Evolutionary conservation across 2,888 invertebrate species (phyloP).

Genomic region (Atherix ibis): DNA sequence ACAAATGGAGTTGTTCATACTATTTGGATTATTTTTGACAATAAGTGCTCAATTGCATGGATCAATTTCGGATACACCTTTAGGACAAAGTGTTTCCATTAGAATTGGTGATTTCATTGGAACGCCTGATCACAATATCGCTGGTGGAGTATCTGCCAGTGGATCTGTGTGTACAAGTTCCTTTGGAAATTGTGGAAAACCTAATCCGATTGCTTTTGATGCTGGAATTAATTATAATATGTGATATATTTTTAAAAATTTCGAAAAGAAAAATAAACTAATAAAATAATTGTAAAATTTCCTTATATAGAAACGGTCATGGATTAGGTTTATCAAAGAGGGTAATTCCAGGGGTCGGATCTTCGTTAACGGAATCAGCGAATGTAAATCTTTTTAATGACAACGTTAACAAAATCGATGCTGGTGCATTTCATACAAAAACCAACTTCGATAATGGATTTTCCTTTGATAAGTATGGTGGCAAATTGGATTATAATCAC

Average conservation of each 20-base stretch:
- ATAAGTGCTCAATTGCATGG: conserved; percentile 11
- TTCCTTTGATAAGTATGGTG: conserved; percentile 19
- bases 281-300: conserved; percentile 1
- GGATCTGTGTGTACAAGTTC: too few species aligned
- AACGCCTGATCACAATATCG: conserved; percentile 5
- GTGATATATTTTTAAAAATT: not conserved
- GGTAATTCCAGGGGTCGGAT: conserved; percentile 14
- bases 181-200: too few species aligned
- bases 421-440: conserved; percentile 18
- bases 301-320: conserved; percentile 18
- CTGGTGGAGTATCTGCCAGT: conserved; percentile 3
- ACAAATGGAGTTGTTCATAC: too few species aligned
- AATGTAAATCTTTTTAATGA: conserved; percentile 2
- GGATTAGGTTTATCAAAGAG: conserved; percentile 18
- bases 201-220: too few species aligned
- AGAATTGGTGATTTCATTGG: conserved; percentile 6
- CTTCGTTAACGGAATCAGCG: too few species aligned
- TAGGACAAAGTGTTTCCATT: too few species aligned
- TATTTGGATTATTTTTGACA: too few species aligned
- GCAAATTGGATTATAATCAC: conserved; percentile 16
- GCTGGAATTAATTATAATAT: not conserved
- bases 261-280: not conserved
- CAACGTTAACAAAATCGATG: conserved; percentile 2
- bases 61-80: conserved; percentile 9
- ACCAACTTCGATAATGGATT: conserved; percentile 16